Evolutionary conservation across 1,140 invertebrate species (phyloP).

Genomic region (Drosophila parabipectinata): DNA sequence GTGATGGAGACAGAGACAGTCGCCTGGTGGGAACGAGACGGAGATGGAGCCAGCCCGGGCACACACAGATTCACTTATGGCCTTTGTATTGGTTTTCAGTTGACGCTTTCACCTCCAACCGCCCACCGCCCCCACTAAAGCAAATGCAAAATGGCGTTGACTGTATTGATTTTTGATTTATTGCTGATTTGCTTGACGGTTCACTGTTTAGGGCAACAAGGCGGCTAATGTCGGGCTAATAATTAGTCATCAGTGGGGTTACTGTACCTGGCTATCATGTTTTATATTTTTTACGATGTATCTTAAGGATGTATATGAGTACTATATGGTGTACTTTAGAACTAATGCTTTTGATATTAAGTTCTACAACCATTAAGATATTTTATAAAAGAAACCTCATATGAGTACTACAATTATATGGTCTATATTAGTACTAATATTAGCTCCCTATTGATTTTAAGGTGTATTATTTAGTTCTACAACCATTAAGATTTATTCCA

Average conservation of each 20-base stretch:
- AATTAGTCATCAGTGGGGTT: slow-evolving; percentile 7
- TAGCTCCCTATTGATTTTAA: too few relatives aligned
- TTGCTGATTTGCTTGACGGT: slow-evolving; percentile 40
- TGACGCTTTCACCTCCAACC: slow-evolving; percentile 47
- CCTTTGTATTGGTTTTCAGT: slow-evolving; percentile 77
- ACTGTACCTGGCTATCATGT: slow-evolving; percentile 7
- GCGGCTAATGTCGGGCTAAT: slow-evolving; percentile 23
- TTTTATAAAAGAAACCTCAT: too few relatives aligned
- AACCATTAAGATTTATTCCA: too few relatives aligned
- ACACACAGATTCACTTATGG: slow-evolving; percentile 67
- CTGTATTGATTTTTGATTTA: slow-evolving; percentile 78
- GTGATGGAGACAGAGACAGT: slow-evolving; percentile 28
- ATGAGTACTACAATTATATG: too few relatives aligned
- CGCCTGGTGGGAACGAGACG: not conserved
- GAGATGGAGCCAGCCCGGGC: slow-evolving; percentile 3
- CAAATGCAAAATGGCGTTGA: slow-evolving; percentile 69
- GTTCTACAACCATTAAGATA: too few relatives aligned
- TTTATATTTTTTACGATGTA: not conserved
- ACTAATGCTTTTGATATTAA: too few relatives aligned
- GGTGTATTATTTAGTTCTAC: too few relatives aligned
- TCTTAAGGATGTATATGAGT: too few relatives aligned
- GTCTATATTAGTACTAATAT: too few relatives aligned
- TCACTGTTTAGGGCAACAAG: slow-evolving; percentile 42
- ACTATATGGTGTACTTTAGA: too few relatives aligned
- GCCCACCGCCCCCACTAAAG: not conserved